A percentile compares a stretch with the other conserved stretches of the same genome.
Evolutionary conservation across 2,888 invertebrate genomes (phyloP).

Genomic region (Epinotia demarniana): DNA sequence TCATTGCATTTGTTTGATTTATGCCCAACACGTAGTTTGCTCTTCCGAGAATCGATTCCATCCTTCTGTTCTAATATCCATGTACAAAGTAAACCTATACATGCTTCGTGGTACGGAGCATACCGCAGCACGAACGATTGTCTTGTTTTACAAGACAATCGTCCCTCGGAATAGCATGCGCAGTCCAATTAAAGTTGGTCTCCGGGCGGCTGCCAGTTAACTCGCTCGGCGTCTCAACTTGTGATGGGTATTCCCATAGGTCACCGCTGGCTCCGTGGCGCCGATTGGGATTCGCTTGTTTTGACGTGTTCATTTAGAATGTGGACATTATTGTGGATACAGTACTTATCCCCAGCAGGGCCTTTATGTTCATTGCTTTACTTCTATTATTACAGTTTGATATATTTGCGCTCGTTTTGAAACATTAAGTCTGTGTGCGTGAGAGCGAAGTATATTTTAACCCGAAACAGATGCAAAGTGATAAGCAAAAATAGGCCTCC

Average conservation of each 20-base stretch:
- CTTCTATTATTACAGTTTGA: background rate
- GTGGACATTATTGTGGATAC: background rate
- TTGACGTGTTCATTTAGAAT: slow-evolving; percentile 23
- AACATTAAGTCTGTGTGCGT: background rate
- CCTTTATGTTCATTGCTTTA: background rate
- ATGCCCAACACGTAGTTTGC: background rate
- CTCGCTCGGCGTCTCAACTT: slow-evolving; percentile 31
- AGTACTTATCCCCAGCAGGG: background rate
- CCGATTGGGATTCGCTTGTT: slow-evolving; percentile 24
- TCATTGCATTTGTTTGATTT: too few relatives aligned
- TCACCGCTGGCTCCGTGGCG: slow-evolving; percentile 12
- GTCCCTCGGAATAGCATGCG: slow-evolving; percentile 10
- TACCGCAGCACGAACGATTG: background rate
- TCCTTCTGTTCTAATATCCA: background rate
- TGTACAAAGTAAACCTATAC: background rate
- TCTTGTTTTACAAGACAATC: slow-evolving; percentile 16
- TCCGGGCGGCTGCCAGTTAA: slow-evolving; percentile 4
- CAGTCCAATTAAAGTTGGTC: slow-evolving; percentile 39
- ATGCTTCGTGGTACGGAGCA: background rate
- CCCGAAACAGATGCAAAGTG: background rate
- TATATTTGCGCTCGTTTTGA: background rate
- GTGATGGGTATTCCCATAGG: slow-evolving; percentile 41
- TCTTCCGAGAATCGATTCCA: background rate
- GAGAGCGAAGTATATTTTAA: background rate
- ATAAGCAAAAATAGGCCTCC: background rate